Evolutionary conservation across 2,797 vertebrate genomes (phyloP).

Genomic region (Lacerta agilis): DNA sequence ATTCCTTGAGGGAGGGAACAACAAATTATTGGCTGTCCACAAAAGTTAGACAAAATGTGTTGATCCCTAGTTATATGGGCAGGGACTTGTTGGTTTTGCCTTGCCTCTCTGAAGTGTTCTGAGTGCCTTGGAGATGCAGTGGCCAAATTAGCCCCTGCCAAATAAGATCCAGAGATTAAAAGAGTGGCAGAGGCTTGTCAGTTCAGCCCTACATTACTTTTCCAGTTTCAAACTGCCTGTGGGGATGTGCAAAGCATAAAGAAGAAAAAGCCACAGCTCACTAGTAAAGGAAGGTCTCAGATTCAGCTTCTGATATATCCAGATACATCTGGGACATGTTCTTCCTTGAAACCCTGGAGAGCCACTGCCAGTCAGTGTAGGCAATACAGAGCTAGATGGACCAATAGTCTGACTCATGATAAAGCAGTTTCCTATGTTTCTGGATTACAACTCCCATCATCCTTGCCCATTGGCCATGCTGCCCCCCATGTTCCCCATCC

Average conservation of each 20-base stretch:
- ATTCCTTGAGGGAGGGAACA: neutral
- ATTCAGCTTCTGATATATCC: neutral
- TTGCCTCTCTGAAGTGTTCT: neutral
- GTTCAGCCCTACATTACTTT: neutral
- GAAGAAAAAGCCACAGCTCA: neutral
- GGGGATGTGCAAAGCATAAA: neutral
- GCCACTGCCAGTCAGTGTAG: neutral
- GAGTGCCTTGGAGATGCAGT: neutral
- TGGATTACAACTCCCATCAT: neutral
- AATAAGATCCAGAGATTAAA: neutral
- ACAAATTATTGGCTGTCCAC: neutral
- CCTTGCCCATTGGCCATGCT: no score
- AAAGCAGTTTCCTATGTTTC: neutral
- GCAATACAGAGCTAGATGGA: neutral
- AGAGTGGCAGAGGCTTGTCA: neutral
- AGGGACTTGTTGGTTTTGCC: neutral
- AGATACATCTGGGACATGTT: neutral
- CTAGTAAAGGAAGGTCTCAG: neutral
- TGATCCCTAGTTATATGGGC: neutral
- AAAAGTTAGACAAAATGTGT: neutral
- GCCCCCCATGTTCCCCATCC: no score
- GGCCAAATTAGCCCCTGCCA: neutral
- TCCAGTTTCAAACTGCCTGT: neutral
- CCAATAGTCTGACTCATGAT: neutral
- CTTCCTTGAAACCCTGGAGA: no score